phyloP scores from a whole-genome alignment of 2,888 invertebrate species.

The Cactoblastis cactorum region DNA sequence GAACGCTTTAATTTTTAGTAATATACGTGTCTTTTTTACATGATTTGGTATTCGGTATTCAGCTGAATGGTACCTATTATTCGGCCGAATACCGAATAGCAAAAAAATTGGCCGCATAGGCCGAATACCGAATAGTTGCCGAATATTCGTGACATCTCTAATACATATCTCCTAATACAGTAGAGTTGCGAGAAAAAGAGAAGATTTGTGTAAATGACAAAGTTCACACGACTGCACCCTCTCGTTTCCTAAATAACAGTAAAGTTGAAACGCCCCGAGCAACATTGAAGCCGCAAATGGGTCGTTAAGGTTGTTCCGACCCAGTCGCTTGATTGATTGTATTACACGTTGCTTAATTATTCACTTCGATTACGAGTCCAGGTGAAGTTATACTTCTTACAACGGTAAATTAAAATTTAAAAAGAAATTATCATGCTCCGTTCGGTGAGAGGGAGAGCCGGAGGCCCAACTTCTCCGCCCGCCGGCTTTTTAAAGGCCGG shows the following conservation, averaged over 20 bases:
- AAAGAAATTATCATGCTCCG: too few species aligned
- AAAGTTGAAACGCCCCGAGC: not conserved
- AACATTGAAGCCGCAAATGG: not conserved
- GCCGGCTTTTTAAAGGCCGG: too few species aligned
- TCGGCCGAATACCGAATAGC: too few species aligned
- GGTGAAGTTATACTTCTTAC: not conserved
- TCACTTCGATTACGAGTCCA: not conserved
- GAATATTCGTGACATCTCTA: too few species aligned
- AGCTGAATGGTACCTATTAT: too few species aligned
- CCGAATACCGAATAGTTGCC: not conserved
- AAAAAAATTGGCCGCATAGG: too few species aligned
- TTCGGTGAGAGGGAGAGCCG: too few species aligned
- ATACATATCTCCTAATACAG: not conserved
- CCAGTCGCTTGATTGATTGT: conserved; percentile 2
- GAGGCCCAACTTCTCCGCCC: too few species aligned
- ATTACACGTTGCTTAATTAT: not conserved
- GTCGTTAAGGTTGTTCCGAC: not conserved
- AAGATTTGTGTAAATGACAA: not conserved
- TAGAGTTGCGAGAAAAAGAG: not conserved
- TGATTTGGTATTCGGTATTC: too few species aligned
- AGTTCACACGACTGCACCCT: not conserved
- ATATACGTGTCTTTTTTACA: too few species aligned
- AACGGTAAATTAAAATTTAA: too few species aligned
- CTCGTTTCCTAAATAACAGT: not conserved
- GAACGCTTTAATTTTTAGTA: too few species aligned